These are phyloP conservation scores for Epirrhoe tristata DNA, from an alignment of 2,888 invertebrate genomes.

Conservation along the genomic window DNA sequence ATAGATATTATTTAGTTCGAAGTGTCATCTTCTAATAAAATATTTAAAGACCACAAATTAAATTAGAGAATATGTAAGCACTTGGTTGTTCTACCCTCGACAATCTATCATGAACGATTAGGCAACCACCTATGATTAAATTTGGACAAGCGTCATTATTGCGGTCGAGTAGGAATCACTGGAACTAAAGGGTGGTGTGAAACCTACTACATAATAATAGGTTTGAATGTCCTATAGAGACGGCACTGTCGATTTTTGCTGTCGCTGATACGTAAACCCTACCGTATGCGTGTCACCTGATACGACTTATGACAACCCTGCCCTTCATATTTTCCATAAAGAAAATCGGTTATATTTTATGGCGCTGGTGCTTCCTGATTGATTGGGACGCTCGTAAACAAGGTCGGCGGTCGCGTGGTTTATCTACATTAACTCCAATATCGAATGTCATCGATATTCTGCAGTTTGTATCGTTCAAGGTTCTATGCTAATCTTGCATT, in stretches of 20 bases:
- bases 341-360: slow-evolving; percentile 55
- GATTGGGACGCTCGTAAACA: slow-evolving; percentile 66
- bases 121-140: no score
- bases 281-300: slow-evolving; percentile 5
- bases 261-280: not conserved
- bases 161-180: no score
- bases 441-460: slow-evolving; percentile 33
- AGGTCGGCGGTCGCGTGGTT: slow-evolving; percentile 51
- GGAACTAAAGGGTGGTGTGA: no score
- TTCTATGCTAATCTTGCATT: slow-evolving; percentile 23
- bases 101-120: no score
- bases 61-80: no score
- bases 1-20: slow-evolving; percentile 7
- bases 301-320: slow-evolving; percentile 23
- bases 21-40: slow-evolving; percentile 20
- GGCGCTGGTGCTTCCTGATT: slow-evolving; percentile 59
- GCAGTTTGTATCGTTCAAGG: slow-evolving; percentile 33
- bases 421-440: slow-evolving; percentile 44
- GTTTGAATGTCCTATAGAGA: no score
- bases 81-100: no score
- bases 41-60: slow-evolving; percentile 9
- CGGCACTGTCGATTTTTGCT: no score
- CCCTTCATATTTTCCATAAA: slow-evolving; percentile 24
- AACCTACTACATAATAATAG: no score
- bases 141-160: no score